Base-by-base conservation (phyloP, 1,140 invertebrate genomes). In the Diabrotica undecimpunctata region DNA sequence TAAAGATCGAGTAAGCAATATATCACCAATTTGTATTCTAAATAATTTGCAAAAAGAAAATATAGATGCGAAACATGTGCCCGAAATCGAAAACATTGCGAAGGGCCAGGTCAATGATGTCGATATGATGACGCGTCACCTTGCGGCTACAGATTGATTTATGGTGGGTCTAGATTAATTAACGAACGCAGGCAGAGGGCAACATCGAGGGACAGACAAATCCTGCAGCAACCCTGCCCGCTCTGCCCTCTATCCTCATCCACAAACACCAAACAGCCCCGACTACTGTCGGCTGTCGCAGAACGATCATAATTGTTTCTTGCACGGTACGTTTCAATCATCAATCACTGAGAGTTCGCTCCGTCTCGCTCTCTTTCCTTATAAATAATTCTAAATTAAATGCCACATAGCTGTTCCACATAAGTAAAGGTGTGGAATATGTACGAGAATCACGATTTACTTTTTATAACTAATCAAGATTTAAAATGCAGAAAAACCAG, bases 81-180 rank as follows among this genome's bases (percentile, higher is more conserved):
- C 54, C 25, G 12, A 46, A 61, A 12, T 61, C 14, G 59, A 61
- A 61, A 66, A 64, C 69, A 69, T 73, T 65, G 66, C 65, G 66
- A 67, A 73, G 67, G 70, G 69, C 62, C 73, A 72, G 70, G 74
- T 77, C 75, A 77, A 75, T 77, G 73, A 77, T 75, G 73, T 75
- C 75, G 71, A 77, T 77, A 77, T 77, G 74, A 77, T 77, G 75
- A 72, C 71, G 75, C 74, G 74, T 75, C 75, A 75, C 74, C 75
- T 77, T 77, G 74, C 70, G 73, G 73, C 71, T 74, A 72, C 74
- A 74, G 70, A 76, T 75, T 77, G 75, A 77, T 77, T 77, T 75
- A 77, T 77, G 74, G 72, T 68, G 66, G 69, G 63, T 52, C 61
- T 64, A 68, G 74, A 77, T 77, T 77, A 77, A 77, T 77, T 75